Evolutionary conservation across 2,888 invertebrate genomes (phyloP), one percentile per base, ranked within the genome.

Genomic region (Torymus tubicola): DNA sequence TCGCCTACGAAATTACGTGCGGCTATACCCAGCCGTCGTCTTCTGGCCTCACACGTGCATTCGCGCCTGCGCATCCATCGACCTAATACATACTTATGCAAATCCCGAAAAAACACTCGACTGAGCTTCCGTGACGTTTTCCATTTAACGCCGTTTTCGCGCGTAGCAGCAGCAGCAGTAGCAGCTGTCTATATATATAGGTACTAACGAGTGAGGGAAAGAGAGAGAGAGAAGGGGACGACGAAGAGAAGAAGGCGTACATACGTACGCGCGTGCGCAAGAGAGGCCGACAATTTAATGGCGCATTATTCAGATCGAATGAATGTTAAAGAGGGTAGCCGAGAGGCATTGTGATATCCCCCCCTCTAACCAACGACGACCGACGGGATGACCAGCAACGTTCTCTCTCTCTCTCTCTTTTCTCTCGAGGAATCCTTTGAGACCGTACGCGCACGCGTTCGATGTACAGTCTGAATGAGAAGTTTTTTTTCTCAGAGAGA

Each of bases 221-320:
- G 2, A 24, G 24, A 24, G 24, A 3, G 24, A 24, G 24, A 24
- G 24, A 24, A 24, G 1, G 21, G 21, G 13, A 11, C 5, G 42
- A 65, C 24, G 11, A 57, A 53, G 31, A 14, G 61, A 11, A 24
- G 61, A 10, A 21, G 85, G 84, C 82, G 81, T 81, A 84, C 83
- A 78, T 84, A 69, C 24, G 60, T 53, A 42, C n/a, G 50, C 16
- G n/a, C 11, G n/a, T 24, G 68, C 16, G 24, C n/a, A n/a, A 52
- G 14, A 16, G 16, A 83, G 83, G 83, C 85, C 85, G 84, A 86
- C 87, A 87, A 87, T 88, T 87, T 87, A 86, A 86, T 85, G 85
- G 84, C 84, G 84, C 86, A 86, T 88, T 87, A 87, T 88, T 87
- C 86, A 86, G 85, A 86, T 86, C 85, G 85, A 86, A 86, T 86